Conservation (phyloP, 1,140 invertebrate species). For the Diploscapter pachys region DNA sequence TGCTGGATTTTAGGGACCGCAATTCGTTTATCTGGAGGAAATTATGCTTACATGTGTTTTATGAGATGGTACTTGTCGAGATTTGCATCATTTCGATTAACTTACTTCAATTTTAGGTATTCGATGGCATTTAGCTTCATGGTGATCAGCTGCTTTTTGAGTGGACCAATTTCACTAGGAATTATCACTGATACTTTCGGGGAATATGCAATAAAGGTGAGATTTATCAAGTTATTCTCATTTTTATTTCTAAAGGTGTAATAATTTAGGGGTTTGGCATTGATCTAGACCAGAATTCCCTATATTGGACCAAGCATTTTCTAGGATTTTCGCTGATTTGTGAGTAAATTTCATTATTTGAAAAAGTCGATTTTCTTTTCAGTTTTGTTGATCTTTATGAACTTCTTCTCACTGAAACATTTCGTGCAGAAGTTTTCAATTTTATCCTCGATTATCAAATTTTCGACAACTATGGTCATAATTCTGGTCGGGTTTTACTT, state of each 20-base stretch:
- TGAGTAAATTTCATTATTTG: slow-evolving; percentile 3
- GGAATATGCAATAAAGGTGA: slow-evolving; percentile 42
- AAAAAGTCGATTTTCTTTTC: slow-evolving; percentile 17
- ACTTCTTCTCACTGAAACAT: slow-evolving; percentile 48
- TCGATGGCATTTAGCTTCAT: slow-evolving; percentile 50
- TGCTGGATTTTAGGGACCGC: neutral
- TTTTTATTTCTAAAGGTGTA: neutral
- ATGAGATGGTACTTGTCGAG: slow-evolving; percentile 37
- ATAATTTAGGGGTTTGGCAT: slow-evolving; percentile 27
- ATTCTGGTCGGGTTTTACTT: slow-evolving; percentile 50
- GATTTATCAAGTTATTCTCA: neutral
- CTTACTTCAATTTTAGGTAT: slow-evolving; percentile 39
- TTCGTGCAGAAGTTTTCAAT: slow-evolving; percentile 50
- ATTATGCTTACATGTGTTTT: slow-evolving; percentile 52
- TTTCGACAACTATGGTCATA: slow-evolving; percentile 45
- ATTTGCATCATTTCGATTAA: slow-evolving; percentile 3
- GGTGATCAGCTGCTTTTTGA: slow-evolving; percentile 42
- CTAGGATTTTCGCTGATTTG: slow-evolving; percentile 21
- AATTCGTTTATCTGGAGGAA: slow-evolving; percentile 49
- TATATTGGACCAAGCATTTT: slow-evolving; percentile 27
- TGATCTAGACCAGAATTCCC: slow-evolving; percentile 11
- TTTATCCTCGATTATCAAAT: slow-evolving; percentile 46
- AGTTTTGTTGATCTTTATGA: slow-evolving; percentile 43
- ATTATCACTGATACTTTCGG: slow-evolving; percentile 45
- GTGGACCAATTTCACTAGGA: slow-evolving; percentile 48